phyloP scores from a whole-genome alignment of 2,888 invertebrate genomes.

The Autographa pulchrina region DNA sequence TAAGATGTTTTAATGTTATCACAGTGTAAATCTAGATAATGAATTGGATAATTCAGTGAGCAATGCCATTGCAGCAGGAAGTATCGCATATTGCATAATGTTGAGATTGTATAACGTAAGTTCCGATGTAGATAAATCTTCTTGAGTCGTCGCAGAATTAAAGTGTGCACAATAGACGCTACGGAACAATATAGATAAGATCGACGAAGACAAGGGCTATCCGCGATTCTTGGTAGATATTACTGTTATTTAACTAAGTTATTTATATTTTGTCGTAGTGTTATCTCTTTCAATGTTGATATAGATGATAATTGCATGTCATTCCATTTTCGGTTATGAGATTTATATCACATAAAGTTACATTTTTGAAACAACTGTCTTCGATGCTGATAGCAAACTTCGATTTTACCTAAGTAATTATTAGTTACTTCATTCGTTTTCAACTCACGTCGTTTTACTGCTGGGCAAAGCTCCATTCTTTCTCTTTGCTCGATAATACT shows the following conservation, averaged over 20 bases:
- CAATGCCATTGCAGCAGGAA: conserved; percentile 30
- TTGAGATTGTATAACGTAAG: conserved; percentile 46
- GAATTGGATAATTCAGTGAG: conserved; percentile 26
- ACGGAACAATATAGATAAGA: conserved; percentile 44
- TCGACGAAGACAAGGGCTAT: conserved; percentile 35
- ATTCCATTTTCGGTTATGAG: not conserved
- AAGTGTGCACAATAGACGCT: conserved; percentile 31
- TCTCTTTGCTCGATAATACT: too few species aligned
- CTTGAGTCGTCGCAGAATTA: conserved; percentile 29
- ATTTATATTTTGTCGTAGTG: too few species aligned
- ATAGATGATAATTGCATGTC: not conserved
- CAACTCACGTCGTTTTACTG: too few species aligned
- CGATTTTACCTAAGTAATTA: too few species aligned
- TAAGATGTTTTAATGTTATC: conserved; percentile 22
- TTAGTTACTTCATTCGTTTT: too few species aligned
- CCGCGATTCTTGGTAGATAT: conserved; percentile 22
- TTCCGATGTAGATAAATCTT: conserved; percentile 45
- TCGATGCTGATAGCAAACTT: too few species aligned
- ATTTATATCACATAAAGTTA: not conserved
- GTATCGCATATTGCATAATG: conserved; percentile 34
- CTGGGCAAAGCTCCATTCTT: too few species aligned
- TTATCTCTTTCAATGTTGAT: too few species aligned
- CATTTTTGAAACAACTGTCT: not conserved
- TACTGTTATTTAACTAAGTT: conserved; percentile 19
- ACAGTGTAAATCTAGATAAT: conserved; percentile 20